Evolutionary conservation across 1,140 invertebrate species (phyloP).

Genomic region (Neodiprion pinetum): DNA sequence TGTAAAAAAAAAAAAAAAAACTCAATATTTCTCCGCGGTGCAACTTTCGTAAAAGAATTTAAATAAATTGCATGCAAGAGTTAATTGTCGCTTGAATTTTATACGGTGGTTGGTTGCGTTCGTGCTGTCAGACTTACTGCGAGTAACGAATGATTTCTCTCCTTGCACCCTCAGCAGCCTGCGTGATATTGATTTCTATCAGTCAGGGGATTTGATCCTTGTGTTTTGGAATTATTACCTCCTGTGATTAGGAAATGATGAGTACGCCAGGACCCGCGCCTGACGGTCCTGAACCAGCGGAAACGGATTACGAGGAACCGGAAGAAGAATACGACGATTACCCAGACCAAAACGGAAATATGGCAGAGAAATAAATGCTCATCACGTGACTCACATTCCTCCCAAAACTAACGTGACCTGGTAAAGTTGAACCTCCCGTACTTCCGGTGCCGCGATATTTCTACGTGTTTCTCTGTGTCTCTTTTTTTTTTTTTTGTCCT

Average conservation of each 20-base stretch:
- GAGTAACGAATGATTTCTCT: too few relatives aligned
- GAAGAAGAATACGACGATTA: slow-evolving; percentile 58
- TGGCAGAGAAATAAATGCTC: slow-evolving; percentile 57
- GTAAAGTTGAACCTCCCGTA: slow-evolving; percentile 21
- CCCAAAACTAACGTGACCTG: slow-evolving; percentile 40
- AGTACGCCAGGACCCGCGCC: slow-evolving; percentile 48
- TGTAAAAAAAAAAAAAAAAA: too few relatives aligned
- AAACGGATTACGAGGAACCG: slow-evolving; percentile 55
- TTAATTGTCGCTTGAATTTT: too few relatives aligned
- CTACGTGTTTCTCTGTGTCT: not conserved
- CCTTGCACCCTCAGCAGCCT: not conserved
- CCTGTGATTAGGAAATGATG: slow-evolving; percentile 46
- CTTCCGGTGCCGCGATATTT: not conserved
- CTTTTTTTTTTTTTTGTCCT: not conserved
- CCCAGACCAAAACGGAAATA: slow-evolving; percentile 54
- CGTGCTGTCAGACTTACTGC: too few relatives aligned
- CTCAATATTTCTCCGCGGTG: too few relatives aligned
- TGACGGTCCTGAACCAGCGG: slow-evolving; percentile 59
- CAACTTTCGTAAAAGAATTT: too few relatives aligned
- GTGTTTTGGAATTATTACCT: not conserved
- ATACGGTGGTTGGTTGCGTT: too few relatives aligned
- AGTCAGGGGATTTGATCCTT: not conserved
- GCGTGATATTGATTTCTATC: not conserved
- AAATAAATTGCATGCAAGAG: too few relatives aligned
- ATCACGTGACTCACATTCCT: slow-evolving; percentile 43